Evolutionary conservation across 2,113 vertebrate species (phyloP), one percentile per base, ranked within the genome.

Genomic region (Otolemur garnettii): DNA sequence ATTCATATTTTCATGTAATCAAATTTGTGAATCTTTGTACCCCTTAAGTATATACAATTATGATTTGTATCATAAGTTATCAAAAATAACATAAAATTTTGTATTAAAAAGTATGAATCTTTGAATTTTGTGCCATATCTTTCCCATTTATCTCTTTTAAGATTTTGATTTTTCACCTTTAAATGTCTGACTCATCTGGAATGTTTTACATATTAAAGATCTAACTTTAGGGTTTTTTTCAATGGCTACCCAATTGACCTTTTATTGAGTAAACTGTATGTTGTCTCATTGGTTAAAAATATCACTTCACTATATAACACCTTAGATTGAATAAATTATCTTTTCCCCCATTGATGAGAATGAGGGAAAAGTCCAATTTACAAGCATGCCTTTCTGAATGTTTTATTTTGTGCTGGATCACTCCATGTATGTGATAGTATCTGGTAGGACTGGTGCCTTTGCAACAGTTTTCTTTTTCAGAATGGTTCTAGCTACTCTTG

Each of bases 1-100:
- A 93, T 30, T 60, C 86, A 24, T 79, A 82, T 91, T 90, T 96
- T 97, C 38, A 85, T 86, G n/a, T 72, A 85, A 57, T 59, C 26
- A 62, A 66, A 86, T 82, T 72, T 60, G 72, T 88, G 26, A 81
- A 74, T 95, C 42, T 82, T 88, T 93, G 64, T 79, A 71, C 18
- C 18, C 62, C 33, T 22, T 57, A 85, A 78, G 33, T 62, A 62
- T 42, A 69, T 62, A 53, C 5, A 33, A 38, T 59, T 42, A 60
- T 13, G 45, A 90, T 68, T 78, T 83, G 64, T 50, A 50, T 53
- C 7, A 84, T 50, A 50, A 50, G 45, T 50, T 50, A 78, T 90
- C 84, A 19, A 90, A 84, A 82, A 77, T 60, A 87, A 45, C 26
- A 26, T 26, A 62, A 12, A 62, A 62, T 62, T 62, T 26, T 62